Conservation (phyloP, 2,113 vertebrate genomes). For the Oxyura jamaicensis region DNA sequence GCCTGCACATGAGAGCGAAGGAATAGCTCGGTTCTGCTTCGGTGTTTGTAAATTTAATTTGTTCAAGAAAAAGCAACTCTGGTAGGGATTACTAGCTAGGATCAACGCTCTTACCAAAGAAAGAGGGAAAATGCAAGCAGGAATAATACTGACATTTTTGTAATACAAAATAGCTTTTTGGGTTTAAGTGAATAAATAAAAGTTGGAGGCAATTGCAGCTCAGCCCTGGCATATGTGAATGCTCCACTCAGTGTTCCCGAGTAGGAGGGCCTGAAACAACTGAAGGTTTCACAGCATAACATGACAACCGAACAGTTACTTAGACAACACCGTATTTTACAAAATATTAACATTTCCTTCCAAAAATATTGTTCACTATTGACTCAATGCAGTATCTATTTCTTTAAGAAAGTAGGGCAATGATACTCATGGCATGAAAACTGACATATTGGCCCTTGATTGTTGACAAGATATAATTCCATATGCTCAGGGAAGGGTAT, state of each 20-base stretch:
- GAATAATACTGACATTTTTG: conserved; percentile 46
- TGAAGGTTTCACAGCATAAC: not conserved
- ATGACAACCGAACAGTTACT: not conserved
- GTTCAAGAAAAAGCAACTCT: conserved; percentile 66
- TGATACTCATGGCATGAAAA: not conserved
- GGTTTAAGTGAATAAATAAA: conserved; percentile 39
- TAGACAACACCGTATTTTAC: not conserved
- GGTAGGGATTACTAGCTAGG: conserved; percentile 51
- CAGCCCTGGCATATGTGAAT: not conserved
- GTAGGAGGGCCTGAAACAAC: not conserved
- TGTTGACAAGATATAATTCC: not conserved
- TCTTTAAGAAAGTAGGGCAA: not conserved
- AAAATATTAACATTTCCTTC: not conserved
- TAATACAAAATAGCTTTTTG: conserved; percentile 28
- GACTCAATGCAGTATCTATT: not conserved
- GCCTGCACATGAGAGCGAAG: not conserved
- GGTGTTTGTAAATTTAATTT: conserved; percentile 62
- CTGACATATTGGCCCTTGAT: not conserved
- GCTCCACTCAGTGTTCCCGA: not conserved
- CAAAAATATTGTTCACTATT: not conserved
- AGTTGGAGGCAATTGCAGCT: not conserved
- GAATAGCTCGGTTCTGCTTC: conserved; percentile 62
- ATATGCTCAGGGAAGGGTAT: not conserved
- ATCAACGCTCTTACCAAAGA: conserved; percentile 46
- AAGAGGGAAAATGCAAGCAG: conserved; percentile 41